Evolutionary conservation across 2,888 invertebrate genomes (phyloP).

Genomic region (Platycheirus albimanus): DNA sequence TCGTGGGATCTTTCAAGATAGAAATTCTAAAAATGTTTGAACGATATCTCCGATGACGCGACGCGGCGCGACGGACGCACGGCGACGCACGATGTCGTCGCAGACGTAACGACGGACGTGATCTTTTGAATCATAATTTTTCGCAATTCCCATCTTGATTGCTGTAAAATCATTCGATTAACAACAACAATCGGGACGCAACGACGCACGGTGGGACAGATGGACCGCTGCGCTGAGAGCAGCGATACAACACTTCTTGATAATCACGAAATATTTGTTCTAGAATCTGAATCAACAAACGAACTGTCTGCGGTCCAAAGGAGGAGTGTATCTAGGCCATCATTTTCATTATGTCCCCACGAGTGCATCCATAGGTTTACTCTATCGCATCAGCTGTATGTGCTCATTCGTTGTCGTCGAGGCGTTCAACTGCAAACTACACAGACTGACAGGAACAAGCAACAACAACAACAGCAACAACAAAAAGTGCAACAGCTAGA

Average conservation of each 20-base stretch:
- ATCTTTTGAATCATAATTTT: constrained; percentile 46
- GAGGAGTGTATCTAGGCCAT: constrained; percentile 54
- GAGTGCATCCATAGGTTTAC: constrained; percentile 52
- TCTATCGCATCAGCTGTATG: constrained; percentile 19
- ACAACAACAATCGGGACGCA: constrained; percentile 41
- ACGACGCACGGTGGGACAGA: constrained; percentile 32
- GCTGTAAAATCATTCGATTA: constrained; percentile 64
- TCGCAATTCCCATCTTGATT: constrained; percentile 54
- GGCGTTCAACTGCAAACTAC: constrained; percentile 62
- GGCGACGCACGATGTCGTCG: too few relatives aligned
- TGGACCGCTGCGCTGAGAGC: background rate
- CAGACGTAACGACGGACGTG: constrained; percentile 17
- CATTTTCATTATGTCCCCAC: constrained; percentile 44
- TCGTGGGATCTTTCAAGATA: constrained; percentile 36
- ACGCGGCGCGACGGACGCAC: too few relatives aligned
- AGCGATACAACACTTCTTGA: constrained; percentile 50
- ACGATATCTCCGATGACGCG: constrained; percentile 18
- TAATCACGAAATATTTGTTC: constrained; percentile 47
- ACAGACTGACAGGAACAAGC: constrained; percentile 15
- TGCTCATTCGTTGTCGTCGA: constrained; percentile 9
- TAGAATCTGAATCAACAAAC: constrained; percentile 4
- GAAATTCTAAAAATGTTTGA: constrained; percentile 15
- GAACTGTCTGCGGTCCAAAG: constrained; percentile 8
- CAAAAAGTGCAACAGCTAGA: constrained; percentile 57
- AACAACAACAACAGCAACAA: constrained; percentile 12